phyloP scores from a whole-genome alignment of 2,888 invertebrate genomes.

The Portevinia maculata region DNA sequence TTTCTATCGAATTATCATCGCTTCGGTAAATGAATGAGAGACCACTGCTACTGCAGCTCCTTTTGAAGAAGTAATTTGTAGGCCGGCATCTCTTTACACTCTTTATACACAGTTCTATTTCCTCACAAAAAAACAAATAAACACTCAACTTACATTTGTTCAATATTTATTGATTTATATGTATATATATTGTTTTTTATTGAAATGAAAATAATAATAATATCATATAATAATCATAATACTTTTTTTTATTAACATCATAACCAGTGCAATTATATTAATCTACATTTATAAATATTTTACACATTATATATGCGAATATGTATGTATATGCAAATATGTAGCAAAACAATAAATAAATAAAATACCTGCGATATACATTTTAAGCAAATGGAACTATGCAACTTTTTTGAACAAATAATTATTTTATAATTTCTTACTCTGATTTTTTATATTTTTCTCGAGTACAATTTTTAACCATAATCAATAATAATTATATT shows the following conservation, averaged over 20 bases:
- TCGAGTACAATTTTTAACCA: background rate
- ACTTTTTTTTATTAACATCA: slow-evolving; percentile 55
- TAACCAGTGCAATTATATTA: slow-evolving; percentile 71
- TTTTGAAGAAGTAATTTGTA: too few relatives aligned
- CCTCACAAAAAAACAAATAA: background rate
- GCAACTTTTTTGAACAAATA: slow-evolving; percentile 8
- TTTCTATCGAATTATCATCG: too few relatives aligned
- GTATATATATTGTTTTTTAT: slow-evolving; percentile 53
- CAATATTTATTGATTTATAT: slow-evolving; percentile 64
- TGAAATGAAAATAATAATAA: slow-evolving; percentile 65
- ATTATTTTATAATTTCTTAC: background rate
- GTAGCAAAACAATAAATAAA: slow-evolving; percentile 11
- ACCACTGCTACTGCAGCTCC: too few relatives aligned
- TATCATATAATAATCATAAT: slow-evolving; percentile 58
- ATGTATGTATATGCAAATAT: slow-evolving; percentile 26
- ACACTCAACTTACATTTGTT: slow-evolving; percentile 9
- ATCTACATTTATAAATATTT: slow-evolving; percentile 49
- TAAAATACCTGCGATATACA: slow-evolving; percentile 22
- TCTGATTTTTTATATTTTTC: too few relatives aligned
- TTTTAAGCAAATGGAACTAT: slow-evolving; percentile 54
- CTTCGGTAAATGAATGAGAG: too few relatives aligned
- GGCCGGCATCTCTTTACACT: too few relatives aligned
- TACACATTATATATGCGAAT: slow-evolving; percentile 42
- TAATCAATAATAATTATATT: slow-evolving; percentile 26
- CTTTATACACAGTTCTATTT: background rate